These are phyloP conservation scores for Urocitellus parryii DNA, from an alignment of 2,113 vertebrate species.

Conservation along the genomic window DNA sequence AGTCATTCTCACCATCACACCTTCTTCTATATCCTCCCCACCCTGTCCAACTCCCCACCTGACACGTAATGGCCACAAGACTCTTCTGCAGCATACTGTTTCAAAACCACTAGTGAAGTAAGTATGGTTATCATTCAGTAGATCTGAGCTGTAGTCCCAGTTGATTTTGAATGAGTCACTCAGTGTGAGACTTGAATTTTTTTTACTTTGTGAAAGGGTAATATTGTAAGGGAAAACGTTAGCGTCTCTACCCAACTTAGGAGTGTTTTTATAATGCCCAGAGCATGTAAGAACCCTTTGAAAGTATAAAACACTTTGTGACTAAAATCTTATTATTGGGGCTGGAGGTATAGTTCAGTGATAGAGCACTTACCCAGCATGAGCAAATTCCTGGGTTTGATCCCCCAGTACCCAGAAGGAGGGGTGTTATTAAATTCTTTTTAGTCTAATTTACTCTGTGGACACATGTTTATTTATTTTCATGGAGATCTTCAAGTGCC, in stretches of 20 bases:
- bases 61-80: neutral
- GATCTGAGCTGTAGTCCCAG: neutral
- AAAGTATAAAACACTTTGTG: neutral
- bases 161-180: slow-evolving; percentile 5
- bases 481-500: slow-evolving; percentile 5
- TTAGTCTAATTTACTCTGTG: neutral
- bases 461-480: slow-evolving; percentile 40
- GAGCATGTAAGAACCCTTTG: neutral
- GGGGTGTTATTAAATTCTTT: neutral
- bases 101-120: slow-evolving; percentile 40
- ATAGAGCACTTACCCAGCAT: too few relatives aligned
- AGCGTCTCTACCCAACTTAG: neutral
- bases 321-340: neutral
- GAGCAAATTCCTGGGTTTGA: too few relatives aligned
- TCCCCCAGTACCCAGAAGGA: too few relatives aligned
- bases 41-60: neutral
- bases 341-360: too few relatives aligned
- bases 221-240: slow-evolving; percentile 26
- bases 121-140: neutral
- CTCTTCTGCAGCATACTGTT: neutral
- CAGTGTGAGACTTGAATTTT: neutral
- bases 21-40: neutral
- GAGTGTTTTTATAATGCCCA: neutral
- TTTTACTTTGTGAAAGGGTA: slow-evolving; percentile 26
- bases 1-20: neutral